Evolutionary conservation across 1,140 invertebrate species (phyloP).

Genomic region (Penaeus vannamei): DNA sequence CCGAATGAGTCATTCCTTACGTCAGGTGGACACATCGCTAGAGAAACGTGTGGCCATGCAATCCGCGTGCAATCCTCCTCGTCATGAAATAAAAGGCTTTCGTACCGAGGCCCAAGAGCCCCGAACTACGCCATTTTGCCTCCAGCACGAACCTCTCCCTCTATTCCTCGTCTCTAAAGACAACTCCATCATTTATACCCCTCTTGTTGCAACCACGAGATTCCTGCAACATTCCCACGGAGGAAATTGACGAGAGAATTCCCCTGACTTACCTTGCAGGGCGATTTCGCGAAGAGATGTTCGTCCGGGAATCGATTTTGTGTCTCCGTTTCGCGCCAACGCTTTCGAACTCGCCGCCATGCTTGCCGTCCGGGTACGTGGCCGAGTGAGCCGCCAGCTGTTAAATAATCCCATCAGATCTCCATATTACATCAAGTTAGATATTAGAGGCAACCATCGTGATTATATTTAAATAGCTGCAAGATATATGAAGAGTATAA

Average conservation of each 20-base stretch:
- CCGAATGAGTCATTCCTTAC: too few species aligned
- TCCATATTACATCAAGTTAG: too few species aligned
- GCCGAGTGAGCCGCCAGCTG: neutral
- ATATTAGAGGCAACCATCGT: neutral
- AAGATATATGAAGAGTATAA: neutral
- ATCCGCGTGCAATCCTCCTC: too few species aligned
- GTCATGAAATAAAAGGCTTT: neutral
- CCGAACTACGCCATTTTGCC: slow-evolving; percentile 58
- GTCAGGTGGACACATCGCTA: too few species aligned
- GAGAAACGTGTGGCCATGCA: too few species aligned
- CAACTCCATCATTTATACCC: neutral
- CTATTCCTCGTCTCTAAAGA: neutral
- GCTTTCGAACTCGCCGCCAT: slow-evolving; percentile 14
- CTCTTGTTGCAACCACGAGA: neutral
- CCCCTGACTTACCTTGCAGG: neutral
- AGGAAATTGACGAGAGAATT: neutral
- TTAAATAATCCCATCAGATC: neutral
- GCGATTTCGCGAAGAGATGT: too few species aligned
- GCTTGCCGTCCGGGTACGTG: neutral
- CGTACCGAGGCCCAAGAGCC: neutral
- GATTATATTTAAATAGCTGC: neutral
- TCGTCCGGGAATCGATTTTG: slow-evolving; percentile 40
- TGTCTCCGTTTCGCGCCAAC: slow-evolving; percentile 45
- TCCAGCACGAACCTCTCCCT: neutral
- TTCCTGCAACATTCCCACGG: slow-evolving; percentile 26